Evolutionary conservation across 64 coral and sea anemone genomes (phyloP), one percentile per base, ranked within the genome.

Genomic region (Hydrozoanthus tunicans): DNA sequence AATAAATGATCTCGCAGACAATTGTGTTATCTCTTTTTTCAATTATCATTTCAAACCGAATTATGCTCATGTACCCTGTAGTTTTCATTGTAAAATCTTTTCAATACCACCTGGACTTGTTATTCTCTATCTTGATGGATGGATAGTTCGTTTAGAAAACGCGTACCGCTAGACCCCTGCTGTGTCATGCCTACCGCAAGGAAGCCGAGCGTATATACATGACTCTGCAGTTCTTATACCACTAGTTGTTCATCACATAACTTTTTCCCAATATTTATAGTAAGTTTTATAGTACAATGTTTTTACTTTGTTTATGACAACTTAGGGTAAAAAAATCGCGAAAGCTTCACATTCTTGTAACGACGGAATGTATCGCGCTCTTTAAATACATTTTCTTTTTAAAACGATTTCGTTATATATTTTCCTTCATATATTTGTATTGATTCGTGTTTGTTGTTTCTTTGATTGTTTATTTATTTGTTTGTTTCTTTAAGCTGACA

Each of bases 401-500:
- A 43, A 43, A 43, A 43, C 32, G 32, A 43, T 43, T 43, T 43
- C 32, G 32, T 43, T 43, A 43, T 43, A 43, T 43, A 0, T 43
- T 43, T 43, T 43, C 0, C 32, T 43, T 43, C 32, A 43, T 43
- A 43, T 43, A 43, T 43, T 43, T 43, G 32, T 43, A 43, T 43
- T 43, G 32, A 43, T 43, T 43, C 32, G 32, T 88, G 70, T 73
- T 86, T 88, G 68, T 88, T 88, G 57, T 57, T 84, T 27, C 26
- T 55, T 17, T 51, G 23, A 58, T 73, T 88, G 84, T 74, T 69
- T 71, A 53, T 88, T 73, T 86, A 62, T 83, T 83, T 85, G 84
- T 88, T 88, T 86, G 83, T 86, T 74, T 71, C 51, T 60, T 66
- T 86, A 83, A 83, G 81, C 84, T 74, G 69, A 61, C 68, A 73